Conservation (phyloP, 2,113 vertebrate species). For the Colaptes auratus region DNA sequence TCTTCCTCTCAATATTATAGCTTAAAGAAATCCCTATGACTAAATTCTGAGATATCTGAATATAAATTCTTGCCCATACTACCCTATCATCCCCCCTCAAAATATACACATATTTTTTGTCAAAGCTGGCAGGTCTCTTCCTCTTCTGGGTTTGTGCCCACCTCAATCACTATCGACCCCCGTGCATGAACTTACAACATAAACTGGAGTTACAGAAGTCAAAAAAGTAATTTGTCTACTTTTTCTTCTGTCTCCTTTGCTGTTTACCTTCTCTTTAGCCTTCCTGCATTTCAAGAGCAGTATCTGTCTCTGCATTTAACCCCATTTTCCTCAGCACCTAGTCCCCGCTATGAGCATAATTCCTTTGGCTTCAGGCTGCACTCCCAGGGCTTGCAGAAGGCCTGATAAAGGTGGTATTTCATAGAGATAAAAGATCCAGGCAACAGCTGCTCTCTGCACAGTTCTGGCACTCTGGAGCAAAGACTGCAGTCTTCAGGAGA, state of each 20-base stretch:
- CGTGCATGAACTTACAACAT: neutral
- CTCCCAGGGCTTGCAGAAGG: neutral
- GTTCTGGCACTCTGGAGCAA: neutral
- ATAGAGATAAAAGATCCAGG: neutral
- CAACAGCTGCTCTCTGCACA: neutral
- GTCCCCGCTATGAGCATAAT: accelerated
- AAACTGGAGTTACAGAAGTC: neutral
- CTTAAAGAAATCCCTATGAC: neutral
- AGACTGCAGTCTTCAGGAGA: neutral
- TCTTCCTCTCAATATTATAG: neutral
- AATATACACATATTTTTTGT: neutral
- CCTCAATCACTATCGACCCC: neutral
- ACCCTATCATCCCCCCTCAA: neutral
- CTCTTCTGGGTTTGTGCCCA: neutral
- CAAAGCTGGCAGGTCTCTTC: neutral
- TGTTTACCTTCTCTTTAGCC: neutral
- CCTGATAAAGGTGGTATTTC: neutral
- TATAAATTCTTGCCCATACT: neutral
- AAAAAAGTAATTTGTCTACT: neutral
- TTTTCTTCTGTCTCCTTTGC: neutral
- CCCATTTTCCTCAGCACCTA: neutral
- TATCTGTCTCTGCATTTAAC: neutral
- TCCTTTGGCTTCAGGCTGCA: neutral
- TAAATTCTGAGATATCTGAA: neutral
- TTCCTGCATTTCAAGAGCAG: neutral